These are phyloP conservation scores for Danaus plexippus DNA, from an alignment of 1,140 invertebrate genomes.

Conservation along the genomic window DNA sequence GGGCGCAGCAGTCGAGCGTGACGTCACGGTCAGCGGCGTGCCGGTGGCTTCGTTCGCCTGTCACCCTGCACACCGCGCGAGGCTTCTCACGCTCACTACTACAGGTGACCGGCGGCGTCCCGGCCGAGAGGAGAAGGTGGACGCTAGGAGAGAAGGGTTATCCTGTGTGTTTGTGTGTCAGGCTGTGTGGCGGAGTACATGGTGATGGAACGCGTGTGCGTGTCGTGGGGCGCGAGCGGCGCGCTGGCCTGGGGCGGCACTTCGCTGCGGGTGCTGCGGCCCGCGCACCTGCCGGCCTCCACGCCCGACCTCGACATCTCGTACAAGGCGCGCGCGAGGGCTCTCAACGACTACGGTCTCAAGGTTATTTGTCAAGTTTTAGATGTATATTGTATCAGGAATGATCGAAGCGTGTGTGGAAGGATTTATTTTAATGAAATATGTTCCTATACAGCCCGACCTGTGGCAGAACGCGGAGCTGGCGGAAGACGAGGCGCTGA, in stretches of 20 bases:
- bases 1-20: conserved; percentile 78
- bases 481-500: conserved; percentile 76
- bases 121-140: background rate
- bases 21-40: conserved; percentile 71
- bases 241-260: conserved; percentile 82
- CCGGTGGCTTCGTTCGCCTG: conserved; percentile 83
- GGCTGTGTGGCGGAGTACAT: conserved; percentile 74
- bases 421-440: too few relatives aligned
- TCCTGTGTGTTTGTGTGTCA: conserved; percentile 12
- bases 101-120: conserved; percentile 16
- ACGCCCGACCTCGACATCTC: conserved; percentile 79
- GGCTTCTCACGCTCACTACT: conserved; percentile 77
- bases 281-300: conserved; percentile 72
- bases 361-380: conserved; percentile 60
- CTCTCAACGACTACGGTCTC: conserved; percentile 83
- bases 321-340: conserved; percentile 79
- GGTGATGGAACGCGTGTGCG: conserved; percentile 85
- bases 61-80: conserved; percentile 85
- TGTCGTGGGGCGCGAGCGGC: conserved; percentile 82
- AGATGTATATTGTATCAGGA: too few relatives aligned
- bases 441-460: conserved; percentile 62
- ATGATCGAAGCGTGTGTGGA: too few relatives aligned
- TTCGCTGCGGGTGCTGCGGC: conserved; percentile 75
- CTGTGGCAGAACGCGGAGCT: conserved; percentile 78
- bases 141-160: too few relatives aligned